A percentile compares a stretch with the other conserved stretches of the same genome.
Conservation (phyloP, 2,113 vertebrate genomes). For the Brachyistius frenatus region DNA sequence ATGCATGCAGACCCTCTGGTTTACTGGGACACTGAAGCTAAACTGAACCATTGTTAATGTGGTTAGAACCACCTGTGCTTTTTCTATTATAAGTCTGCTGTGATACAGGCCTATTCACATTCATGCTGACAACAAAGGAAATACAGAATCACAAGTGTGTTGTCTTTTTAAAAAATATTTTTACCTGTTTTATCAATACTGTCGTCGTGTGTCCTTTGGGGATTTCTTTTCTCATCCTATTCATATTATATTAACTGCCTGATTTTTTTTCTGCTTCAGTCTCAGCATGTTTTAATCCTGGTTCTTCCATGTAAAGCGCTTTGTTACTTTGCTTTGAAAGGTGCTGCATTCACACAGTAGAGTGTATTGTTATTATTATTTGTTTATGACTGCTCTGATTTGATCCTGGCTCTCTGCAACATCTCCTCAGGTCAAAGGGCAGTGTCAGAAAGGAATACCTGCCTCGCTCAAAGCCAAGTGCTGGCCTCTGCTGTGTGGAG, state of each 20-base stretch:
- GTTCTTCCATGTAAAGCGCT: too few species aligned
- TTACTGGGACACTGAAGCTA: background rate
- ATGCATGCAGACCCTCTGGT: background rate
- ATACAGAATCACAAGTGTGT: too few species aligned
- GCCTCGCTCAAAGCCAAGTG: constrained; percentile 88
- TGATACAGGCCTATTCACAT: background rate
- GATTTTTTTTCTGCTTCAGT: too few species aligned
- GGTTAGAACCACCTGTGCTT: background rate
- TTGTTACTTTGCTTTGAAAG: too few species aligned
- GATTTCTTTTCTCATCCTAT: too few species aligned
- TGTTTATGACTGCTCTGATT: background rate
- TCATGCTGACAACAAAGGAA: too few species aligned
- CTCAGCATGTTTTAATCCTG: too few species aligned
- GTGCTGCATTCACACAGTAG: too few species aligned
- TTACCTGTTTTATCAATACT: too few species aligned
- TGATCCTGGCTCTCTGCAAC: constrained; percentile 7
- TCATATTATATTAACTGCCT: too few species aligned
- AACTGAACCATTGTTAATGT: background rate
- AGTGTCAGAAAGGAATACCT: constrained; percentile 91
- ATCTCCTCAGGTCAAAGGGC: constrained; percentile 85
- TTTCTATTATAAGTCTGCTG: background rate
- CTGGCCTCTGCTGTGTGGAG: constrained; percentile 90
- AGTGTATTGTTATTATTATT: background rate
- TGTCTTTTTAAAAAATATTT: too few species aligned
- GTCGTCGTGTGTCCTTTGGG: too few species aligned